Evolutionary conservation across 2,113 vertebrate genomes (phyloP), one percentile per base, ranked within the genome.

Genomic region (Barbus barbus): DNA sequence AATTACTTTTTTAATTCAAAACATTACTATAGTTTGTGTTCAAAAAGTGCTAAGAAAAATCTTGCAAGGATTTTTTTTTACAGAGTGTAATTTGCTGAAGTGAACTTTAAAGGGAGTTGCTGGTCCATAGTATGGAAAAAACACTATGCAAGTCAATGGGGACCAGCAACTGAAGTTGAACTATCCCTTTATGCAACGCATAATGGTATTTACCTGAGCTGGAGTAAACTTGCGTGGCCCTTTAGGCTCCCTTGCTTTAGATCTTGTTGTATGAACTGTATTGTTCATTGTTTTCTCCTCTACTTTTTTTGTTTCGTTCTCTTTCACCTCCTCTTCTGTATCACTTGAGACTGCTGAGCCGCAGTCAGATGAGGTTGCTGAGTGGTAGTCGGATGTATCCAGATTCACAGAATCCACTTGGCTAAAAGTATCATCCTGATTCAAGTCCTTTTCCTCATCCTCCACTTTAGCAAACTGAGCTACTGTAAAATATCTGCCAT

Each of bases 311-410:
- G 9, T 38, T 51, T 63, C 38, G 16, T 46, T 24, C 16, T 83
- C 91, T 75, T 91, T 93, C 8, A 60, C 60, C 76, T 94, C 94
- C 48, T 95, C 94, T 73, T 95, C 94, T 0, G 92, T 90, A 88
- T 95, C 94, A 3, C 93, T 94, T 1, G 92, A 94, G 9, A 86
- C 72, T 0, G 89, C 60, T 0, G 94, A 95, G 41, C 94, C 88
- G 4, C 94, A 94, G 60, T 95, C 94, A 0, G 94, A 95, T 9
- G 94, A 95, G 53, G 91, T 92, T 7, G 93, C 94, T 1, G 94
- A 95, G 87, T 95, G 93, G 82, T 95, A 94, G 87, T 95, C 94
- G 1, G 94, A 95, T 0, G 94, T 95, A 83, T 94, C 93, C 48
- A 90, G 86, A 60, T 81, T 91, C 28, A 56, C 6, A 0, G 81